Conservation (phyloP, 2,113 vertebrate species). For the Coracopsis vasa region DNA sequence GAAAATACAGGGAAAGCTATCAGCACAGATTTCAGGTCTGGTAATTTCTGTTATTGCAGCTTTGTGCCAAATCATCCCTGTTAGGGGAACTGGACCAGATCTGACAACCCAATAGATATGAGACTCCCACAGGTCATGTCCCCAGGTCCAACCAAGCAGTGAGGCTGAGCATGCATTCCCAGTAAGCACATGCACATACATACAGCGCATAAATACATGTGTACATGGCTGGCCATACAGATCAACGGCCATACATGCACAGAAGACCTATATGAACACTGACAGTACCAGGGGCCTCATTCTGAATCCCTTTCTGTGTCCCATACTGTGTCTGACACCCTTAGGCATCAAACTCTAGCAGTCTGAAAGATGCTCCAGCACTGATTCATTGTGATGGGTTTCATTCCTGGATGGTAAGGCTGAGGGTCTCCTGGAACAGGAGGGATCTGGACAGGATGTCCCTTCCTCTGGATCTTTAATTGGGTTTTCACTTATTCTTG, state of each 20-base stretch:
- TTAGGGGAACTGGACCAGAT: background rate
- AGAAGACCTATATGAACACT: background rate
- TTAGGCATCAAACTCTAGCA: background rate
- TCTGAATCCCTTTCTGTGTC: background rate
- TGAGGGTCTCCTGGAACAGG: background rate
- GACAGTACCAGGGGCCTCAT: background rate
- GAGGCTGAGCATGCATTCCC: background rate
- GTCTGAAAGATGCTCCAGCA: background rate
- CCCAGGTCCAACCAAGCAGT: background rate
- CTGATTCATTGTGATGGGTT: background rate
- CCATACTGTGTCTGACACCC: rapidly evolving
- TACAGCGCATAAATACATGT: rapidly evolving
- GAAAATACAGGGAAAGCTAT: background rate
- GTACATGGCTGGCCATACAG: background rate
- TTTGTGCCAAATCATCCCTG: background rate
- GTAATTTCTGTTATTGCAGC: background rate
- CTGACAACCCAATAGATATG: background rate
- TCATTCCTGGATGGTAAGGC: background rate
- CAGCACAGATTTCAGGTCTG: background rate
- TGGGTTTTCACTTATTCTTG: background rate
- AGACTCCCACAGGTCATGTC: background rate
- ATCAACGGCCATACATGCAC: background rate
- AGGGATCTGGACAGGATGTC: background rate
- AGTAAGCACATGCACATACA: background rate
- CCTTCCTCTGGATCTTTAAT: background rate